phyloP scores from a whole-genome alignment of 1,140 invertebrate genomes.

The Adoxophyes honmai region DNA sequence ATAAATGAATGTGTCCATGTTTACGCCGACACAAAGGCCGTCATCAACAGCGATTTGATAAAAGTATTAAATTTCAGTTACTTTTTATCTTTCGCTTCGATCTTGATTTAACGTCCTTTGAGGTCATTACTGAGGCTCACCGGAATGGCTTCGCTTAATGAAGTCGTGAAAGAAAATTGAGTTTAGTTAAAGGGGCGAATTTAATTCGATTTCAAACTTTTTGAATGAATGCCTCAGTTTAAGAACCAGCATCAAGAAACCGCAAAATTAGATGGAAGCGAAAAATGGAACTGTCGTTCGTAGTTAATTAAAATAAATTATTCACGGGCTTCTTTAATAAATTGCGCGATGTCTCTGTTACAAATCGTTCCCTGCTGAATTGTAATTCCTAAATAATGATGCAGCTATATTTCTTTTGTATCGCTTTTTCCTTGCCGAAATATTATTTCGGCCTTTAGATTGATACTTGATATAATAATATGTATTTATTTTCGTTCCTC shows the following conservation, averaged over 20 bases:
- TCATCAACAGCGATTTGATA: slow-evolving; percentile 54
- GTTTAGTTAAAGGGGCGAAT: slow-evolving; percentile 73
- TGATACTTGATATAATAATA: too few relatives aligned
- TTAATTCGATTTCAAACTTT: slow-evolving; percentile 75
- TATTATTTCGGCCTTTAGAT: too few relatives aligned
- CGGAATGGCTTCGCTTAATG: slow-evolving; percentile 69
- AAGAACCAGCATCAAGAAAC: slow-evolving; percentile 50
- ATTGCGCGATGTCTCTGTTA: slow-evolving; percentile 35
- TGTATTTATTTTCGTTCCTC: too few relatives aligned
- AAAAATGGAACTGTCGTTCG: slow-evolving; percentile 59
- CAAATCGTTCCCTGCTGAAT: slow-evolving; percentile 39
- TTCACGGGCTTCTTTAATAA: slow-evolving; percentile 49
- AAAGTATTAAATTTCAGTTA: slow-evolving; percentile 69
- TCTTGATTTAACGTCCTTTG: slow-evolving; percentile 73
- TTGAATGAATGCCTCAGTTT: slow-evolving; percentile 64
- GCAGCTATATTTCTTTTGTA: slow-evolving; percentile 9
- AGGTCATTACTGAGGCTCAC: slow-evolving; percentile 71
- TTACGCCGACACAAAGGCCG: slow-evolving; percentile 29
- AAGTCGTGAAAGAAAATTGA: slow-evolving; percentile 74
- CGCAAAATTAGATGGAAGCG: slow-evolving; percentile 54
- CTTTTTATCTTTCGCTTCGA: slow-evolving; percentile 66
- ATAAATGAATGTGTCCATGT: background rate
- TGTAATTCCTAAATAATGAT: slow-evolving; percentile 33
- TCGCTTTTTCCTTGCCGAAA: background rate
- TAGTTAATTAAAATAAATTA: slow-evolving; percentile 72